Conservation (phyloP, 2,888 invertebrate genomes). For the Malthinus seriepunctatus region DNA sequence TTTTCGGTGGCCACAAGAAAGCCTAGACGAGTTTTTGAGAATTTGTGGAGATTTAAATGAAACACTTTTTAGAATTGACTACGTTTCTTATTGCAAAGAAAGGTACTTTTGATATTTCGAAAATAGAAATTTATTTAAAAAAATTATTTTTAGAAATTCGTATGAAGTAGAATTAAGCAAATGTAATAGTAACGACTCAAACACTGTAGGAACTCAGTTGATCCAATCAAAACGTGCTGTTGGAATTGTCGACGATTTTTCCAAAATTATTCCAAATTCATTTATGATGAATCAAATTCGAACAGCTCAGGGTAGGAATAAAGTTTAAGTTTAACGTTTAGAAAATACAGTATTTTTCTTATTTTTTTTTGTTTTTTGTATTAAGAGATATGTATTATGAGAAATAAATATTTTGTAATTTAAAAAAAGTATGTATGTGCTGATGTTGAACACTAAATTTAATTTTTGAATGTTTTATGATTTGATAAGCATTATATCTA, state of each 20-base stretch:
- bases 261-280: not conserved
- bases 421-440: too few species aligned
- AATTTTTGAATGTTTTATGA: too few species aligned
- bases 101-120: not conserved
- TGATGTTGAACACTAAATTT: too few species aligned
- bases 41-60: slow-evolving; percentile 10
- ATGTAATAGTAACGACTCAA: not conserved
- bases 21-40: not conserved
- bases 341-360: not conserved
- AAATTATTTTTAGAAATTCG: slow-evolving; percentile 15
- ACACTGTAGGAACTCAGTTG: slow-evolving; percentile 11
- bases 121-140: not conserved
- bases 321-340: not conserved
- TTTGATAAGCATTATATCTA: too few species aligned
- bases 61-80: not conserved
- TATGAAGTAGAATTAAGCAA: slow-evolving; percentile 13
- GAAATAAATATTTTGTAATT: too few species aligned
- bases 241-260: not conserved
- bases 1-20: slow-evolving; percentile 8
- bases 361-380: not conserved
- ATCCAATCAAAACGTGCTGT: slow-evolving; percentile 7
- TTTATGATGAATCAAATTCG: slow-evolving; percentile 10
- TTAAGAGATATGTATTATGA: too few species aligned
- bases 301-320: slow-evolving; percentile 14
- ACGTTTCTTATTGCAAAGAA: not conserved